Conservation (phyloP, 2,797 vertebrate genomes). For the Argentina silus region DNA sequence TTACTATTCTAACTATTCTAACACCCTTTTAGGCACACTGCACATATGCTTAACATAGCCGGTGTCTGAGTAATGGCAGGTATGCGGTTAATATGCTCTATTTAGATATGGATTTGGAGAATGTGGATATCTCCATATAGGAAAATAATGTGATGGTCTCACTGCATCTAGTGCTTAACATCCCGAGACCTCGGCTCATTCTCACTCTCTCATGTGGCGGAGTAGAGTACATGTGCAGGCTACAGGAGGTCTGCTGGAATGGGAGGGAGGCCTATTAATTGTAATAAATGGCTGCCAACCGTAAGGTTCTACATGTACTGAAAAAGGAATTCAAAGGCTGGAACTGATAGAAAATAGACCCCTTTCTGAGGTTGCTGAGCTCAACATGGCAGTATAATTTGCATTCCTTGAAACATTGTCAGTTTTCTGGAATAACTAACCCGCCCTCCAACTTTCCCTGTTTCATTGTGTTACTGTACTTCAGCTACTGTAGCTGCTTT, state of each 20-base stretch:
- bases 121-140: conserved; percentile 22
- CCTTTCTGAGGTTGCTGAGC: background rate
- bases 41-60: background rate
- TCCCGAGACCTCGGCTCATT: conserved; percentile 67
- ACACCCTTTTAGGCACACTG: background rate
- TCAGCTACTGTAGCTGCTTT: background rate
- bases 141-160: conserved; percentile 64
- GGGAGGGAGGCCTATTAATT: conserved; percentile 66
- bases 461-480: background rate
- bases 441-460: background rate
- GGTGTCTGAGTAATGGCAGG: background rate
- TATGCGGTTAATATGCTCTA: background rate
- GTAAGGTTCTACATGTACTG: conserved; percentile 55
- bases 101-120: background rate
- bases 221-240: conserved; percentile 53
- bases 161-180: conserved; percentile 67
- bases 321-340: background rate
- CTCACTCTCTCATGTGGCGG: conserved; percentile 62
- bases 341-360: background rate
- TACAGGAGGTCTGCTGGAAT: conserved; percentile 61
- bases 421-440: background rate
- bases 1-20: too few species aligned
- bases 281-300: conserved; percentile 73
- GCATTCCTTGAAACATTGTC: background rate
- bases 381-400: background rate